Base-by-base conservation (phyloP, 2,113 vertebrate species). In the Lamprologus ornatipinnis region DNA sequence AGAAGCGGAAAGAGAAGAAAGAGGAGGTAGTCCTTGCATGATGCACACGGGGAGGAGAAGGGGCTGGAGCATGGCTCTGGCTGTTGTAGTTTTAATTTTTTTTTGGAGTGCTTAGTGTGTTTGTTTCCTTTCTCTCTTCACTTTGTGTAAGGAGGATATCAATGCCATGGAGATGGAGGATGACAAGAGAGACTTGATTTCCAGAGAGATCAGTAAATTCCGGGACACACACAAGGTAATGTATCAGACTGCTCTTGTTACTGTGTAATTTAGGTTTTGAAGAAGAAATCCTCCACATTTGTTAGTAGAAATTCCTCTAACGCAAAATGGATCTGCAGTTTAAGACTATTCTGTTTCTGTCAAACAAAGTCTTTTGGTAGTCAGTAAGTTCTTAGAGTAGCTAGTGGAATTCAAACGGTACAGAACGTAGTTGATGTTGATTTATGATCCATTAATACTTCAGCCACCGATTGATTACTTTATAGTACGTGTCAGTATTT, bases 191-290 rank as follows among this genome's bases (percentile, higher is more conserved):
- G 99, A 99, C 96, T 96, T 99, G 96, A 99, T 99, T 97, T 99
- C 99, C 92, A 97, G 98, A 96, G 98, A 99, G 97, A 99, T 99
- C 97, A 99, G 98, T 97, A 99, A 99, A 97, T 99, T 99, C 96
- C 97, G 99, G 91, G 99, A 99, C 94, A 99, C 98, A 89, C 99
- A 99, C 96, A 99, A 99, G 99, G 99, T 99, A 94, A 97, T 94
- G 95, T 96, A 97, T 96, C 85, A 81, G 82, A 82, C 73, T 91
- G 82, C 83, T 83, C 10, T 89, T 85, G 7, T 53, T 82, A 28
- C 21, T 82, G 21, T 82, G 15, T 87, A 28, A 37, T 51, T 84
- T 89, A 91, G 26, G 60, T 55, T 87, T 85, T 86, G 65, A 85
- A 79, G 70, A 86, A 82, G 40, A 88, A 75, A 84, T 90, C 58